phyloP scores from a whole-genome alignment of 2,888 invertebrate genomes.

The Thera obeliscata region DNA sequence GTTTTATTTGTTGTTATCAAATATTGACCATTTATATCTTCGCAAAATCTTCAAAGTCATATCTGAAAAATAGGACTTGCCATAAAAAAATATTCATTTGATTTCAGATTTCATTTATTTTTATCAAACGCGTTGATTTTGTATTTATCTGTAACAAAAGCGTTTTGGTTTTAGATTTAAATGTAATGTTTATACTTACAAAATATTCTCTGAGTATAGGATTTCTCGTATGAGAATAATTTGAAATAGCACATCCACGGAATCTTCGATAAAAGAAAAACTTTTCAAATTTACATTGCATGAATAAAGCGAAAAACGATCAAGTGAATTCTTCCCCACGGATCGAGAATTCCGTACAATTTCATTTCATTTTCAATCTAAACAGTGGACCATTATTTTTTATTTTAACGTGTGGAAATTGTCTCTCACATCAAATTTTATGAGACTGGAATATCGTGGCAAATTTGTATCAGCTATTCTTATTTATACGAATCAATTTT shows the following conservation, averaged over 20 bases:
- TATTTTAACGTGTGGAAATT: conserved; percentile 23
- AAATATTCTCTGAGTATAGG: not conserved
- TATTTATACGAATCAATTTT: conserved; percentile 2
- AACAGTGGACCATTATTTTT: conserved; percentile 21
- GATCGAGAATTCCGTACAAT: conserved; percentile 28
- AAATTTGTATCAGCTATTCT: conserved; percentile 5
- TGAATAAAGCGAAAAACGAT: conserved; percentile 34
- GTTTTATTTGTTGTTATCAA: too few species aligned
- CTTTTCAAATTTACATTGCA: conserved; percentile 37
- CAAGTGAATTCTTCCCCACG: conserved; percentile 10
- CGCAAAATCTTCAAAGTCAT: too few species aligned
- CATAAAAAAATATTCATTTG: too few species aligned
- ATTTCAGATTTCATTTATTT: too few species aligned
- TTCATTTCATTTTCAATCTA: conserved; percentile 35
- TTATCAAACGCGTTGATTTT: too few species aligned
- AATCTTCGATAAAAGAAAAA: conserved; percentile 35
- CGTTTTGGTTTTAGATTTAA: not conserved
- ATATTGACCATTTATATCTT: too few species aligned
- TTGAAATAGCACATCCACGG: conserved; percentile 24
- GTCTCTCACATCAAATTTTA: conserved; percentile 10
- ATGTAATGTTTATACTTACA: not conserved
- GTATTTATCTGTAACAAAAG: too few species aligned
- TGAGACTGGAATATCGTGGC: not conserved
- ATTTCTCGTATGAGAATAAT: conserved; percentile 3
- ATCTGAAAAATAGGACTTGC: too few species aligned